Conservation (phyloP, 2,113 vertebrate species). For the Myiozetetes cayanensis region DNA sequence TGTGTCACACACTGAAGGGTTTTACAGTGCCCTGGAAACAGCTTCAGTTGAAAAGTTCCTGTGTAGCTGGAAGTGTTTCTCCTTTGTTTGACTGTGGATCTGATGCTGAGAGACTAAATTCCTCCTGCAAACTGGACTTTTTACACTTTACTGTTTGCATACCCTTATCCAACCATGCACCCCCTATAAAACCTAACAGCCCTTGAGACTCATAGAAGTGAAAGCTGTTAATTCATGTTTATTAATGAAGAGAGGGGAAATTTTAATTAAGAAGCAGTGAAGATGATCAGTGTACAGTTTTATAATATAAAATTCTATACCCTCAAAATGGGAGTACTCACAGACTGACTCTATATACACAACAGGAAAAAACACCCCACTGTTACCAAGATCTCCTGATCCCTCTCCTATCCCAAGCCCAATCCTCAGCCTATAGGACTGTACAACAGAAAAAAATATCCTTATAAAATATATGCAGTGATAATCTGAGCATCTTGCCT, state of each 20-base stretch:
- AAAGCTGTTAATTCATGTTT: background rate
- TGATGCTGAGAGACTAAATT: background rate
- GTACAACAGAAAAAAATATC: background rate
- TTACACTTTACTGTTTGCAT: background rate
- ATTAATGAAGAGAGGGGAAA: background rate
- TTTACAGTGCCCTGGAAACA: background rate
- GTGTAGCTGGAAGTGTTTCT: background rate
- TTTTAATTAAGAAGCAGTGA: background rate
- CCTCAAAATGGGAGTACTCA: background rate
- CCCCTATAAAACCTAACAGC: background rate
- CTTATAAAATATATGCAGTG: background rate
- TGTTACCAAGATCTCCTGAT: background rate
- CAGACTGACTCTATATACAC: background rate
- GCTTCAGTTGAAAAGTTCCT: background rate
- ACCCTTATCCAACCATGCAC: background rate
- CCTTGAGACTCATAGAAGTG: background rate
- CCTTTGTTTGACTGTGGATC: background rate
- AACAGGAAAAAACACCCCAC: background rate
- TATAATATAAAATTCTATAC: background rate
- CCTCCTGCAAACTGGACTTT: background rate
- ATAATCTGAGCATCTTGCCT: background rate
- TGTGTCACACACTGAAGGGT: fast-evolving
- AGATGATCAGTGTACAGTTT: background rate
- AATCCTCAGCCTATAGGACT: background rate
- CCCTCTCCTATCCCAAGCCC: background rate